A percentile compares a stretch with the other conserved stretches of the same genome.
phyloP scores from a whole-genome alignment of 1,140 invertebrate genomes.

The Bilobella aurantiaca region DNA sequence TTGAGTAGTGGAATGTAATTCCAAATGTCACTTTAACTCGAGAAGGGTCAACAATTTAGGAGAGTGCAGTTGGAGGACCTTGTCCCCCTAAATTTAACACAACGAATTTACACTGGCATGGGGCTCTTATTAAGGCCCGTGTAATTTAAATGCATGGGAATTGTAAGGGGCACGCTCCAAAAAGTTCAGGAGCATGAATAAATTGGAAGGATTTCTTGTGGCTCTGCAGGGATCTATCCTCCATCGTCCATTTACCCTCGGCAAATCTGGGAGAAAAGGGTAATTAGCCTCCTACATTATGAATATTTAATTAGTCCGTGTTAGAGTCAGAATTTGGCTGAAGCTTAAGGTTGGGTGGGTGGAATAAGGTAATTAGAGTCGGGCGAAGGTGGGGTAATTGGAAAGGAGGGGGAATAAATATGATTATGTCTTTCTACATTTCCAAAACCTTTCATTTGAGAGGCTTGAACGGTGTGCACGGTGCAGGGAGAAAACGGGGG shows the following conservation, averaged over 20 bases:
- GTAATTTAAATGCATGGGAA: not conserved
- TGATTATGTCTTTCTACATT: not conserved
- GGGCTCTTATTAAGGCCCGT: no score
- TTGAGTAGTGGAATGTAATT: no score
- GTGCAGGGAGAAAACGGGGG: not conserved
- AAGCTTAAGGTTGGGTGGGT: not conserved
- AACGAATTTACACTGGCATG: no score
- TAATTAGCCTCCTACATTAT: conserved; percentile 7
- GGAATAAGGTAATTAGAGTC: not conserved
- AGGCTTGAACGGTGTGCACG: not conserved
- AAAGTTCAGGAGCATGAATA: no score
- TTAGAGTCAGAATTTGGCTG: not conserved
- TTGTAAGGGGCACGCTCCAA: no score
- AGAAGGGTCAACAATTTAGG: no score
- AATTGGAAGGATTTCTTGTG: not conserved
- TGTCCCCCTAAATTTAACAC: no score
- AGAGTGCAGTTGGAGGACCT: no score
- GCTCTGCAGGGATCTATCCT: not conserved
- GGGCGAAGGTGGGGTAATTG: not conserved
- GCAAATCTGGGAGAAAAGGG: not conserved
- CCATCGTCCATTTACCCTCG: not conserved
- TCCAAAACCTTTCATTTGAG: no score
- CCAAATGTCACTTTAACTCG: no score
- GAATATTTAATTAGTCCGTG: conserved; percentile 1
- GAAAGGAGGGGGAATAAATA: not conserved